phyloP scores from a whole-genome alignment of 1,140 invertebrate genomes.

The Antheraea mylitta region DNA sequence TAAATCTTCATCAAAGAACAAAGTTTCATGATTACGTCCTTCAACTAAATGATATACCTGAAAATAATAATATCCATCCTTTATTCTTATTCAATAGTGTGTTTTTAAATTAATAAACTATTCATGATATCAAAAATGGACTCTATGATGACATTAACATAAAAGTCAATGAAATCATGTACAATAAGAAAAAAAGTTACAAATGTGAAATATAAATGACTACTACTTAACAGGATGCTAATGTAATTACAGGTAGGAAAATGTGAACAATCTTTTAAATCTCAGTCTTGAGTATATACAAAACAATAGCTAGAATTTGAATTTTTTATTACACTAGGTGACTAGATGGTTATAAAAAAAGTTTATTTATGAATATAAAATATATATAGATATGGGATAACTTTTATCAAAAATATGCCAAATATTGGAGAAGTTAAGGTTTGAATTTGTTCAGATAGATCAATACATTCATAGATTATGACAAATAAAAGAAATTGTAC shows the following conservation, averaged over 20 bases:
- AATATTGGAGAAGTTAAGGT: too few species aligned
- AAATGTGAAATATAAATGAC: not conserved
- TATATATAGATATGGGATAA: too few species aligned
- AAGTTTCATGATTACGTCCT: constrained; percentile 84
- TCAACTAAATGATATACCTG: constrained; percentile 90
- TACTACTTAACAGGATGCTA: too few species aligned
- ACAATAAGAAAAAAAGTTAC: not conserved
- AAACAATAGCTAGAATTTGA: too few species aligned
- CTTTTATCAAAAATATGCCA: too few species aligned
- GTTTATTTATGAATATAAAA: too few species aligned
- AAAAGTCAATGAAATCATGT: not conserved
- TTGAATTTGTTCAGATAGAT: not conserved
- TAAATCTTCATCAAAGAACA: constrained; percentile 88
- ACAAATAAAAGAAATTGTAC: not conserved
- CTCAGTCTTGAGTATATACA: too few species aligned
- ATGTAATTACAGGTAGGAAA: too few species aligned
- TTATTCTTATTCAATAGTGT: not conserved
- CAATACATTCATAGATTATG: not conserved
- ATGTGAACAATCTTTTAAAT: too few species aligned
- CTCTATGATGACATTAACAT: not conserved
- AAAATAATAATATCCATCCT: constrained; percentile 33
- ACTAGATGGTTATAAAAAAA: too few species aligned
- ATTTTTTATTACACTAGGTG: too few species aligned
- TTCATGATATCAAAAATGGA: not conserved
- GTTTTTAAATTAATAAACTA: not conserved